phyloP scores from a whole-genome alignment of 64 coral and sea anemone genomes.

The Exaiptasia diaphana region DNA sequence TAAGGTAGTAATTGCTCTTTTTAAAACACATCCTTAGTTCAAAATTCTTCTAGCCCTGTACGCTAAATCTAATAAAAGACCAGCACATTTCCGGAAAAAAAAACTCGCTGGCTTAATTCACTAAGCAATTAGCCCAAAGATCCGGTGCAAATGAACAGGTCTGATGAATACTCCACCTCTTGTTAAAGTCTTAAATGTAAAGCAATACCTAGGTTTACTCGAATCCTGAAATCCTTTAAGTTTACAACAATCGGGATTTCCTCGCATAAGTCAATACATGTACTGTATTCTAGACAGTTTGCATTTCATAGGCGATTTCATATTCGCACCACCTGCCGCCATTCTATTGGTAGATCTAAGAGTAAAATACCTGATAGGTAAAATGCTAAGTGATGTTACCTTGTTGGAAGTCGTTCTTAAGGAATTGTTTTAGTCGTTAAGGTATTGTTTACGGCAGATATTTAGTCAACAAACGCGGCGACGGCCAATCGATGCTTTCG shows the following conservation, averaged over 20 bases:
- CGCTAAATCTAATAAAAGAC: not conserved
- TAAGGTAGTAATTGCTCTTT: not conserved
- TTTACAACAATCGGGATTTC: not conserved
- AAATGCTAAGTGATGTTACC: not conserved
- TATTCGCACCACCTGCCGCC: not conserved
- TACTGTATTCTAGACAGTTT: not conserved
- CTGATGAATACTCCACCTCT: not conserved
- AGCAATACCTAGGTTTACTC: not conserved
- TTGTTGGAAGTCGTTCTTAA: no score
- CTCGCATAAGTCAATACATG: not conserved
- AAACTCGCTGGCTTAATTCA: slow-evolving; percentile 4
- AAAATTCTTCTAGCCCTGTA: not conserved
- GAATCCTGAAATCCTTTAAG: no score
- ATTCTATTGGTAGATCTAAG: not conserved
- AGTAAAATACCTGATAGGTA: not conserved
- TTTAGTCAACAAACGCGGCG: no score
- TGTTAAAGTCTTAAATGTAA: not conserved
- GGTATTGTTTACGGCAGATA: no score
- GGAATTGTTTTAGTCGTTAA: no score
- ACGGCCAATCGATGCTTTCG: not conserved
- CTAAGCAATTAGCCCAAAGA: not conserved
- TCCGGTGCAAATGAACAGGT: not conserved
- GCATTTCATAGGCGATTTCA: not conserved
- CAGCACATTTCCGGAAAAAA: no score
- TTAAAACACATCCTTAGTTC: not conserved